Conservation (phyloP, 2,888 invertebrate species). For the Dusona sp. region DNA sequence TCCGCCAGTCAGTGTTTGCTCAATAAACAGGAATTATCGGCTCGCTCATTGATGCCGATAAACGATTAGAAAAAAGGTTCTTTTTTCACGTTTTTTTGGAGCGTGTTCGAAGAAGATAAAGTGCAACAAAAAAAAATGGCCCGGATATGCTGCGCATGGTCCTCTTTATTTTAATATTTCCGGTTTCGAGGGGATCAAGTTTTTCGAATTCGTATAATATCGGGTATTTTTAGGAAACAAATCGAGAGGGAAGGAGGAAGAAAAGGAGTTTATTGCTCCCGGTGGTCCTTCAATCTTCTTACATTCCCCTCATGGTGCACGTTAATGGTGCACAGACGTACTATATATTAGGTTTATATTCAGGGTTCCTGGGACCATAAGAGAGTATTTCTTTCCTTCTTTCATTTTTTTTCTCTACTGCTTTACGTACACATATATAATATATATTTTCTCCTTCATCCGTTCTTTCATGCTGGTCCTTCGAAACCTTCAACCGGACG, state of each 20-base stretch:
- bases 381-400: constrained; percentile 56
- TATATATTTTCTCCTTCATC: constrained; percentile 35
- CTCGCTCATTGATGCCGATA: constrained; percentile 65
- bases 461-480: constrained; percentile 42
- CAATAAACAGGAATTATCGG: constrained; percentile 67
- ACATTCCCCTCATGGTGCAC: constrained; percentile 22
- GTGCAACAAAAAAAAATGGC: not conserved
- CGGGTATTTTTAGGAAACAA: constrained; percentile 3
- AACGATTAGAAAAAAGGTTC: constrained; percentile 41
- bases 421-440: constrained; percentile 20
- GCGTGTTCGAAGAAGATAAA: constrained; percentile 3
- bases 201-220: constrained; percentile 30
- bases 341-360: constrained; percentile 69
- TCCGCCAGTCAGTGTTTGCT: constrained; percentile 60
- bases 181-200: constrained; percentile 1
- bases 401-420: constrained; percentile 17
- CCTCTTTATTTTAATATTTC: not conserved
- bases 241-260: constrained; percentile 1
- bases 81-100: constrained; percentile 3
- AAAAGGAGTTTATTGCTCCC: constrained; percentile 35
- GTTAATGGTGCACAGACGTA: constrained; percentile 54
- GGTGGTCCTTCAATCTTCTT: constrained; percentile 63
- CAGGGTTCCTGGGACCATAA: constrained; percentile 52
- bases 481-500: constrained; percentile 63
- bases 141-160: constrained; percentile 10